Conservation (phyloP, 2,888 invertebrate species). For the Ferdinandea cuprea region DNA sequence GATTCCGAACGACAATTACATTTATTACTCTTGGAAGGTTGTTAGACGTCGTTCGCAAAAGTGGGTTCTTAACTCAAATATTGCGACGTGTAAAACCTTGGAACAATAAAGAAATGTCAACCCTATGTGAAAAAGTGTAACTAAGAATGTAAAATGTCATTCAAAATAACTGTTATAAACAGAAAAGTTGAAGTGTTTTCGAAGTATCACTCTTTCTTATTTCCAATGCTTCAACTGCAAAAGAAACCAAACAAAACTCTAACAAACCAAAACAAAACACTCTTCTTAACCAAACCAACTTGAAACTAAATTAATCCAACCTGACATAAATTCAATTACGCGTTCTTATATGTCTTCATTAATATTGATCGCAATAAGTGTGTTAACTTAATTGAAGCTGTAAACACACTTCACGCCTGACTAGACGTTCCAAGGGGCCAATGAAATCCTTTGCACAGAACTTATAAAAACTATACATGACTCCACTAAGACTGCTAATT, state of each 20-base stretch:
- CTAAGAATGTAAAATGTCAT: too few relatives aligned
- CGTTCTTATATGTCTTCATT: conserved; percentile 29
- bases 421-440: conserved; percentile 17
- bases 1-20: too few relatives aligned
- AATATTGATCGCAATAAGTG: conserved; percentile 9
- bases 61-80: too few relatives aligned
- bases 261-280: conserved; percentile 29
- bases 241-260: neutral
- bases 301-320: conserved; percentile 22
- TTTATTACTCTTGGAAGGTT: too few relatives aligned
- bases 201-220: too few relatives aligned
- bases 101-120: too few relatives aligned
- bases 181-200: too few relatives aligned
- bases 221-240: neutral
- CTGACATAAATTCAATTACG: conserved; percentile 28
- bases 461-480: conserved; percentile 5
- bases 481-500: conserved; percentile 62
- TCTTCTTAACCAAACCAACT: conserved; percentile 14
- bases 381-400: conserved; percentile 49
- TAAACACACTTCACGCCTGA: conserved; percentile 48
- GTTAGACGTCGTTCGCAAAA: too few relatives aligned
- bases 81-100: too few relatives aligned
- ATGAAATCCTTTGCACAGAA: neutral
- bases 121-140: too few relatives aligned
- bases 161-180: too few relatives aligned